Conservation (phyloP, 2,888 invertebrate genomes). For the Caenorhabditis sinica region DNA sequence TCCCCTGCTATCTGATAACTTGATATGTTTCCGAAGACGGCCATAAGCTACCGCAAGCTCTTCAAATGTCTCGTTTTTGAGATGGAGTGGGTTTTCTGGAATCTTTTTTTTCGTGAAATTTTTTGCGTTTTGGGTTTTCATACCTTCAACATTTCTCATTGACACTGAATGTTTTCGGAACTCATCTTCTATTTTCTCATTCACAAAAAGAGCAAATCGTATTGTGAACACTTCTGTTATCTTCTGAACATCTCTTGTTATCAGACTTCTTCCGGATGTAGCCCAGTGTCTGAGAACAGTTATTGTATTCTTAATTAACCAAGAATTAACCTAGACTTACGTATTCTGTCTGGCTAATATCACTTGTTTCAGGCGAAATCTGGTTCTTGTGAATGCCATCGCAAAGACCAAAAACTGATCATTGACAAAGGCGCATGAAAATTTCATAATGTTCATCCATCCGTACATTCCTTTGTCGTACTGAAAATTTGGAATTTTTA, state of each 20-base stretch:
- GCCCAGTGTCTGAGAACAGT: conserved; percentile 70
- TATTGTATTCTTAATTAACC: neutral
- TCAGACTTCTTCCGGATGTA: conserved; percentile 70
- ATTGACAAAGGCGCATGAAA: conserved; percentile 69
- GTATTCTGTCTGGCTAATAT: conserved; percentile 69
- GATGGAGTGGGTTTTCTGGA: conserved; percentile 22
- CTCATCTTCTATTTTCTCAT: conserved; percentile 66
- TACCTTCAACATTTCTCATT: conserved; percentile 19
- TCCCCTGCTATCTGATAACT: conserved; percentile 55
- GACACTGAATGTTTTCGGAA: conserved; percentile 47
- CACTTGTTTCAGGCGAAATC: conserved; percentile 78
- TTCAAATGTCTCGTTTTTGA: conserved; percentile 64
- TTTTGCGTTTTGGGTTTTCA: neutral
- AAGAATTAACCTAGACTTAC: conserved; percentile 19
- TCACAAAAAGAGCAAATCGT: conserved; percentile 63
- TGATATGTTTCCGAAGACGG: conserved; percentile 53
- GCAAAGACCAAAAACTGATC: conserved; percentile 71
- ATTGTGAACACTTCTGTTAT: conserved; percentile 69
- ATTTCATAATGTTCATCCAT: conserved; percentile 77
- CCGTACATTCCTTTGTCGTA: conserved; percentile 78
- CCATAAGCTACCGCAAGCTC: conserved; percentile 61
- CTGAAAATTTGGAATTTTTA: conserved; percentile 42
- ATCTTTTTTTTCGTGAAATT: neutral
- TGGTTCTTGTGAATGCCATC: conserved; percentile 73
- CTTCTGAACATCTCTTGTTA: conserved; percentile 74